Evolutionary conservation across 2,888 invertebrate genomes (phyloP).

Genomic region (Polyploca ridens): DNA sequence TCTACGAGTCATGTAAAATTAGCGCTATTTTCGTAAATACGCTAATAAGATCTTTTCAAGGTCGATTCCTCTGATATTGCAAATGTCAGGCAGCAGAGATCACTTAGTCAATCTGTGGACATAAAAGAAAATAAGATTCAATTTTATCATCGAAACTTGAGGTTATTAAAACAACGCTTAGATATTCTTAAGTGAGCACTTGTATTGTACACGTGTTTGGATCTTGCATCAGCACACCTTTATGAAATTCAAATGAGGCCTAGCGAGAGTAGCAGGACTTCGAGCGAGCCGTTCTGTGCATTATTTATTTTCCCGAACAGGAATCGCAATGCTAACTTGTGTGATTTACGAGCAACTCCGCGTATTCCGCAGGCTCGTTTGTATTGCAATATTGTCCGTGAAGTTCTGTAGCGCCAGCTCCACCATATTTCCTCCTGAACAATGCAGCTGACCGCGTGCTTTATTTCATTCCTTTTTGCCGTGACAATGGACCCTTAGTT

Average conservation of each 20-base stretch:
- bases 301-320: constrained; percentile 68
- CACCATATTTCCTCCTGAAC: constrained; percentile 39
- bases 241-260: constrained; percentile 71
- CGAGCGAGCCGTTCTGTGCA: constrained; percentile 41
- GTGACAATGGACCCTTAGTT: constrained; percentile 57
- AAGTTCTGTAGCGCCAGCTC: constrained; percentile 49
- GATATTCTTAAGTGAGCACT: constrained; percentile 15
- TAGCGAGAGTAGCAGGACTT: constrained; percentile 39
- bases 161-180: no score
- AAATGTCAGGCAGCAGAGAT: no score
- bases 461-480: constrained; percentile 53
- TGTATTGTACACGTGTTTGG: not conserved
- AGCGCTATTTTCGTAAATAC: no score
- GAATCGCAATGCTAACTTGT: constrained; percentile 65
- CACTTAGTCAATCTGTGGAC: no score
- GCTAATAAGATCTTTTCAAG: no score
- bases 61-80: no score
- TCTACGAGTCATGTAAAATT: no score
- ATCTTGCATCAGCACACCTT: constrained; percentile 56
- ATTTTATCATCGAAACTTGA: no score
- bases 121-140: no score
- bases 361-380: constrained; percentile 53
- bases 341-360: constrained; percentile 64
- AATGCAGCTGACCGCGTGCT: constrained; percentile 52
- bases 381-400: constrained; percentile 64